Evolutionary conservation across 1,140 invertebrate genomes (phyloP), one percentile per base, ranked within the genome.

Genomic region (Zaprionus lachaisei): DNA sequence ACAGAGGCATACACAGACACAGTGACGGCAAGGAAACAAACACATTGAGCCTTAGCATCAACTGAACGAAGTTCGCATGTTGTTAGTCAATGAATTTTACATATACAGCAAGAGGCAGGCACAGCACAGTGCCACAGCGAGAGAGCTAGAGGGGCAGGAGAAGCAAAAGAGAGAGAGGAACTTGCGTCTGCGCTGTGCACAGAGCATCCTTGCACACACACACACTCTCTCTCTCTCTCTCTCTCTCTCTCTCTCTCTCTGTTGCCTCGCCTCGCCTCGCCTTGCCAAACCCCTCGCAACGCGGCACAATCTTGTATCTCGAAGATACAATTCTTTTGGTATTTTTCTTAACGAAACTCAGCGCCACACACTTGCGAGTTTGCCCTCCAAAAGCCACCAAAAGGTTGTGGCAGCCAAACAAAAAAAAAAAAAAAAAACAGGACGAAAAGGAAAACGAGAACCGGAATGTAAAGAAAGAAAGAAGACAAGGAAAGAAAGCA

Each of bases 61-160:
- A 83, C 81, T 83, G 61, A 83, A 81, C 81, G 77, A 80, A 78
- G 47, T 83, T 76, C 49, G 61, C 82, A 79, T 77, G 68, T 83
- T 89, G 84, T 83, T 87, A 83, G 84, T 87, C 84, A 87, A 87
- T 87, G 84, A 87, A 87, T 87, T 84, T 81, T 76, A 87, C 74
- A 87, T 87, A 80, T 72, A 57, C 69, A 70, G 44, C 65, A 55
- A 80, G 34, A 47, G 60, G 22, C 28, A 54, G 47, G 1, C 31
- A 38, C 37, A 38, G 62, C 20, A 47, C 67, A 65, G 12, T 17
- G 60, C n/a, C 49, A 15, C 31, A 38, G 38, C 6, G 12, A 49
- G 54, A 55, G 54, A 66, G 24, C 20, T 20, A 28, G 28, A 20
- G 31, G 14, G 44, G 6, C 4, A 44, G 41, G n/a, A 17, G 38